Conservation (phyloP, 23 tunicate genomes). For the Trididemnum clinides region DNA sequence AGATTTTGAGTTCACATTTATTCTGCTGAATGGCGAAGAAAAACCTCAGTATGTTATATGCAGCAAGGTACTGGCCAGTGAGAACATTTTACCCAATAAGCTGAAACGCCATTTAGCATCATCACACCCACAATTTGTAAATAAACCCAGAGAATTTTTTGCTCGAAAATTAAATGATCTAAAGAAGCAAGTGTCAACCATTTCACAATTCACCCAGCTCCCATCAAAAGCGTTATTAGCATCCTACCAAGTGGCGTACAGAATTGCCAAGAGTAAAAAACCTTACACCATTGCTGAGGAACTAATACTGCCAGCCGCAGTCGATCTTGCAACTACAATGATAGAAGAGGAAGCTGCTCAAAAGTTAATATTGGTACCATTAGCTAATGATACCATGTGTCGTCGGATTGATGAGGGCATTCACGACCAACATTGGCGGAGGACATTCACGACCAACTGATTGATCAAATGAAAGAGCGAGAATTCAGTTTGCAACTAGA, state of each 20-base stretch:
- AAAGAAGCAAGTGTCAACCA: constrained; percentile 42
- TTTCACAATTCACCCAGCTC: constrained; percentile 36
- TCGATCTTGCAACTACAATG: constrained; percentile 53
- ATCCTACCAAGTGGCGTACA: constrained; percentile 52
- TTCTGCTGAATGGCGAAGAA: constrained; percentile 14
- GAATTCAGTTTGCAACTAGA: constrained; percentile 37
- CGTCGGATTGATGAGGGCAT: constrained; percentile 39
- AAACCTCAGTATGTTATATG: no score
- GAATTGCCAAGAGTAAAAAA: constrained; percentile 53
- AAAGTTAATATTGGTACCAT: constrained; percentile 37
- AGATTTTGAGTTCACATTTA: constrained; percentile 52
- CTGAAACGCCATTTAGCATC: constrained; percentile 41
- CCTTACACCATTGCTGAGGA: constrained; percentile 61
- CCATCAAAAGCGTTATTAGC: constrained; percentile 48
- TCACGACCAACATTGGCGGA: no score
- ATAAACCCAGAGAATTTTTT: constrained; percentile 46
- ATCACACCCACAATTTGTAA: constrained; percentile 34
- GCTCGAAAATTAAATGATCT: constrained; percentile 40
- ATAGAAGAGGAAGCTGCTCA: constrained; percentile 41
- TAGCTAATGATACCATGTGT: constrained; percentile 46
- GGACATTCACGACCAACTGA: constrained; percentile 51
- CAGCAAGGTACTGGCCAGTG: no score
- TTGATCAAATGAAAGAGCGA: constrained; percentile 31
- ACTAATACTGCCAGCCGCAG: constrained; percentile 47
- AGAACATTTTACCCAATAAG: no score